phyloP scores from a whole-genome alignment of 2,113 vertebrate genomes.

The Crotalus viridis region DNA sequence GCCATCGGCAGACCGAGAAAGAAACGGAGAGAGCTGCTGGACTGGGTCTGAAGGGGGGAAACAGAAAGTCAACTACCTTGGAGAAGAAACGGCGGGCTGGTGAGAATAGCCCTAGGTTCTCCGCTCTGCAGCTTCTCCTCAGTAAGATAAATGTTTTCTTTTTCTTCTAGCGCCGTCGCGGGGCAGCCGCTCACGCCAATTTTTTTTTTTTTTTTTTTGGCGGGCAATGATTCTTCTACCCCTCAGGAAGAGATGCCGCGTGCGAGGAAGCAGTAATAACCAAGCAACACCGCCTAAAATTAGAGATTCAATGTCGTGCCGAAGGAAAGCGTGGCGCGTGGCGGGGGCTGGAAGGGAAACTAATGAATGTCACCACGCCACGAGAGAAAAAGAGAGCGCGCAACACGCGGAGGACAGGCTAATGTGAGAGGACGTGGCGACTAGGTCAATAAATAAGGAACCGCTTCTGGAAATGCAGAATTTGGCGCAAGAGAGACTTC shows the following conservation, averaged over 20 bases:
- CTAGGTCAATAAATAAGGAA: not conserved
- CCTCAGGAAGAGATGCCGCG: not conserved
- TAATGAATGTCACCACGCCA: not conserved
- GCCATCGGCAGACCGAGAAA: conserved; percentile 28
- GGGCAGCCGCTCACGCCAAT: not conserved
- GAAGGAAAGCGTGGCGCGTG: not conserved
- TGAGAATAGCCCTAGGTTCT: not conserved
- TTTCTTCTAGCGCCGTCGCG: not conserved
- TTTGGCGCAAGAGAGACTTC: not conserved
- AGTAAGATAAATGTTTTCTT: not conserved
- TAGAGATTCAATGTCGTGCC: not conserved
- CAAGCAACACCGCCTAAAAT: not conserved
- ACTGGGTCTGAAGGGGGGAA: not conserved
- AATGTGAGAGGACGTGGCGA: not conserved
- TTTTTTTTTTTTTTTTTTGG: not conserved
- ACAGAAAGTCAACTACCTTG: not conserved
- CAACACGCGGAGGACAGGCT: not conserved
- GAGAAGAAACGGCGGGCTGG: too few species aligned
- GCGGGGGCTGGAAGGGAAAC: not conserved
- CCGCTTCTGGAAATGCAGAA: not conserved
- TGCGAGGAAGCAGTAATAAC: not conserved
- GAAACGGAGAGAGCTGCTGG: not conserved
- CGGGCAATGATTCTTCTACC: not conserved
- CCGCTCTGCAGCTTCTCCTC: not conserved
- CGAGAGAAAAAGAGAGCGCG: not conserved